These are phyloP conservation scores for Holacanthus passer DNA, from an alignment of 2,113 vertebrate genomes.

Conservation along the genomic window DNA sequence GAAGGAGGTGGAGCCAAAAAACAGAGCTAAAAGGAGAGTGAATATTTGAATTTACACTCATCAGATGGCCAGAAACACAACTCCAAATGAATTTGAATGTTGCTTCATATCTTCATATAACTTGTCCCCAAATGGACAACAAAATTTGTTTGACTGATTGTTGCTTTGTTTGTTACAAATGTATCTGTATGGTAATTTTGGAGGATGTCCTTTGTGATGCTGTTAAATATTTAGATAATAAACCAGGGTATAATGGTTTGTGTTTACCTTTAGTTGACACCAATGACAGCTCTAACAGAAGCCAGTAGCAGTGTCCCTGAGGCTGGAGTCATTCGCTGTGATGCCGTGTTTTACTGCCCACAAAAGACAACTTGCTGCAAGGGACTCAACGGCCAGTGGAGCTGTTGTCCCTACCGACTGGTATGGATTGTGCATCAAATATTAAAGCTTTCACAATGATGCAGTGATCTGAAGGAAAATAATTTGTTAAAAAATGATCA, in stretches of 20 bases:
- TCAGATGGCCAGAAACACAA: too few relatives aligned
- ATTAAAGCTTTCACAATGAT: background rate
- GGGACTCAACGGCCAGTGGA: slow-evolving; percentile 60
- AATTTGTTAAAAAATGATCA: background rate
- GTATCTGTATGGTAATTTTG: too few relatives aligned
- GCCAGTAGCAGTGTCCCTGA: background rate
- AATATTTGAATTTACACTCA: too few relatives aligned
- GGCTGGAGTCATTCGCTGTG: slow-evolving; percentile 71
- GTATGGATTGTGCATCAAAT: slow-evolving; percentile 55
- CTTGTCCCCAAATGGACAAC: too few relatives aligned
- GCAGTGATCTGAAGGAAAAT: background rate
- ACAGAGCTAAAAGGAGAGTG: too few relatives aligned
- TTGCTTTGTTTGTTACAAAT: background rate
- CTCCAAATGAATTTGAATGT: too few relatives aligned
- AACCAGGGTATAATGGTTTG: background rate
- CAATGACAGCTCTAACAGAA: slow-evolving; percentile 39
- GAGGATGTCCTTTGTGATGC: too few relatives aligned
- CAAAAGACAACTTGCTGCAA: slow-evolving; percentile 75
- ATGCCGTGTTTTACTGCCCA: slow-evolving; percentile 71
- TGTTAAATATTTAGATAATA: background rate
- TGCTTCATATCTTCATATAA: too few relatives aligned
- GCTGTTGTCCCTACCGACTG: slow-evolving; percentile 81
- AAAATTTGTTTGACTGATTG: too few relatives aligned
- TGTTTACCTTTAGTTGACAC: slow-evolving; percentile 43
- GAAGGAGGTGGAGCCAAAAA: too few relatives aligned